Percentiles rank a stretch among this genome's conserved stretches.
phyloP scores from a whole-genome alignment of 92 coral and sea anemone genomes.

The Epizoanthus illoricatus region DNA sequence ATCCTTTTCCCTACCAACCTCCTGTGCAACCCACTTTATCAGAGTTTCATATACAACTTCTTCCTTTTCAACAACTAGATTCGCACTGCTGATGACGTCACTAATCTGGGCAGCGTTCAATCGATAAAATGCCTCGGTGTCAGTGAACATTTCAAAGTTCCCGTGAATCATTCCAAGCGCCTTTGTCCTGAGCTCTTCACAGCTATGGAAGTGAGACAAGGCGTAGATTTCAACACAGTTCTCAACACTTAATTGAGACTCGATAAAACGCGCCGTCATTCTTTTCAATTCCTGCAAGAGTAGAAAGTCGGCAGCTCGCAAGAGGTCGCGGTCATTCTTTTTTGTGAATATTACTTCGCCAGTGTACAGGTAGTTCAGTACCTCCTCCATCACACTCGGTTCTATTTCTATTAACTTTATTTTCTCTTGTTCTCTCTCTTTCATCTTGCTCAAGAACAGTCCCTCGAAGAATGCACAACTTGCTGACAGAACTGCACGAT shows the following conservation, averaged over 20 bases:
- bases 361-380: constrained; percentile 8
- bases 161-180: not conserved
- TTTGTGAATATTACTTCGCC: not conserved
- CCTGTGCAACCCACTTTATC: not conserved
- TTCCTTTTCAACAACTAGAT: not conserved
- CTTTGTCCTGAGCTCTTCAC: constrained; percentile 9
- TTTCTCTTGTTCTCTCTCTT: constrained; percentile 6
- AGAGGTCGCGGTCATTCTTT: not conserved
- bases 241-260: not conserved
- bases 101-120: constrained; percentile 4
- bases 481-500: constrained; percentile 19
- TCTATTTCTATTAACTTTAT: not conserved
- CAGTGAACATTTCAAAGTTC: constrained; percentile 11
- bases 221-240: constrained; percentile 1
- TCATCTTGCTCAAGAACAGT: not conserved
- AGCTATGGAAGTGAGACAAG: constrained; percentile 8
- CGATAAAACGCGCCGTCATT: constrained; percentile 29
- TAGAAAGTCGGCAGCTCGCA: constrained; percentile 19
- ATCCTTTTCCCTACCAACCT: not conserved
- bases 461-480: constrained; percentile 12
- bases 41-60: constrained; percentile 9
- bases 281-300: constrained; percentile 5
- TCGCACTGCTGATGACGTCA: not conserved
- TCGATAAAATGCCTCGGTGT: not conserved
- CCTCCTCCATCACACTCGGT: not conserved